Evolutionary conservation across 2,113 vertebrate species (phyloP).

Genomic region (Paramormyrops kingsleyae): DNA sequence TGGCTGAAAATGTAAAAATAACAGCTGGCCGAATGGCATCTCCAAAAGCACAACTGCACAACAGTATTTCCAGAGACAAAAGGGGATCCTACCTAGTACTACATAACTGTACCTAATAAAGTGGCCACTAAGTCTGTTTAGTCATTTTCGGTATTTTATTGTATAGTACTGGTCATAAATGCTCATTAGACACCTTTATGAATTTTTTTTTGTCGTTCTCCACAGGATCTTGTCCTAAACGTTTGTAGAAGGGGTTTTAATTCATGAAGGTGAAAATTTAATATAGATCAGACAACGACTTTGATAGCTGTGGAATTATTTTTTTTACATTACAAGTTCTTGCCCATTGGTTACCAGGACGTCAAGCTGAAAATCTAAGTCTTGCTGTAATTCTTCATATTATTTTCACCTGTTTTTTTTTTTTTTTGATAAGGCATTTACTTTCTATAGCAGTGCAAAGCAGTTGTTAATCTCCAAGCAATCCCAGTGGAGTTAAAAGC

Average conservation of each 20-base stretch:
- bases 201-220: neutral
- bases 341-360: neutral
- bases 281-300: neutral
- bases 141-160: neutral
- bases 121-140: neutral
- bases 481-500: conserved; percentile 33
- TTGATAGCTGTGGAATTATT: neutral
- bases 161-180: neutral
- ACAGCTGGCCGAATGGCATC: neutral
- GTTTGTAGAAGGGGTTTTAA: neutral
- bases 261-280: neutral
- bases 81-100: neutral
- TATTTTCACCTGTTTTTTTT: neutral
- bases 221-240: neutral
- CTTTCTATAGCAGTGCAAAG: neutral
- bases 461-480: neutral
- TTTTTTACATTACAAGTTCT: neutral
- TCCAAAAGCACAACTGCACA: neutral
- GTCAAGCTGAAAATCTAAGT: neutral
- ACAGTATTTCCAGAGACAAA: neutral
- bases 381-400: neutral
- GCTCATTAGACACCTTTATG: neutral
- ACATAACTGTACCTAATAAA: neutral
- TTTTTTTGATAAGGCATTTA: neutral
- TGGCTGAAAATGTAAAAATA: neutral